phyloP scores from a whole-genome alignment of 1,140 invertebrate genomes.

The Aphaenogaster rudis region DNA sequence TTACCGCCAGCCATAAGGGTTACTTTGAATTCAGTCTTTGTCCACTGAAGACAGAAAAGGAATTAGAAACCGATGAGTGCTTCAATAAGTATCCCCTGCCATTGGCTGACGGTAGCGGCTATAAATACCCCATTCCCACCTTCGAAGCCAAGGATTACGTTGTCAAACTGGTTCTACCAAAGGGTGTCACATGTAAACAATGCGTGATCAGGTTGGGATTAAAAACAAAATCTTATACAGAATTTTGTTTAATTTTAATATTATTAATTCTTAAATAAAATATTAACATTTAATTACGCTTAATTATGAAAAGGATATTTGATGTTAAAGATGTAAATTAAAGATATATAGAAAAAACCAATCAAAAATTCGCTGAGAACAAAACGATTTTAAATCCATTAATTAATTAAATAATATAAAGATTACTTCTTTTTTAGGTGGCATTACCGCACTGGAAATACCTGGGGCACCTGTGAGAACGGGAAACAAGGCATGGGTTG shows the following conservation, averaged over 20 bases:
- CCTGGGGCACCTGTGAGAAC: conserved; percentile 87
- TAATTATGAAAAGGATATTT: background rate
- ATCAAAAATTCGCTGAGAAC: background rate
- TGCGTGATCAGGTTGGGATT: conserved; percentile 87
- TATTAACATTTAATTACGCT: background rate
- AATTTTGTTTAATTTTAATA: background rate
- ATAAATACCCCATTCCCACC: background rate
- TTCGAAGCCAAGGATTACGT: conserved; percentile 57
- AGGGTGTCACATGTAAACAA: conserved; percentile 88
- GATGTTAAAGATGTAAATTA: background rate
- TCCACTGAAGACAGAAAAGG: conserved; percentile 80
- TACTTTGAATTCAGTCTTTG: conserved; percentile 89
- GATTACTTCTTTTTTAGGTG: conserved; percentile 85
- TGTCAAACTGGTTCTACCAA: conserved; percentile 85
- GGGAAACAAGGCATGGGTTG: conserved; percentile 87
- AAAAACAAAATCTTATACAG: background rate
- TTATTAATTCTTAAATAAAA: background rate
- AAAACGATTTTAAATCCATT: background rate
- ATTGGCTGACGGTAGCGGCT: conserved; percentile 84
- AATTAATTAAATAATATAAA: conserved; percentile 19
- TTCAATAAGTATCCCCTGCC: conserved; percentile 88
- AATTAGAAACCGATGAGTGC: conserved; percentile 89
- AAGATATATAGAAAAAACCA: background rate
- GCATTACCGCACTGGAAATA: conserved; percentile 89
- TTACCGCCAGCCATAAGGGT: conserved; percentile 90